Evolutionary conservation across 1,140 invertebrate genomes (phyloP), one percentile per base, ranked within the genome.

Genomic region (Trichonephila clavipes): DNA sequence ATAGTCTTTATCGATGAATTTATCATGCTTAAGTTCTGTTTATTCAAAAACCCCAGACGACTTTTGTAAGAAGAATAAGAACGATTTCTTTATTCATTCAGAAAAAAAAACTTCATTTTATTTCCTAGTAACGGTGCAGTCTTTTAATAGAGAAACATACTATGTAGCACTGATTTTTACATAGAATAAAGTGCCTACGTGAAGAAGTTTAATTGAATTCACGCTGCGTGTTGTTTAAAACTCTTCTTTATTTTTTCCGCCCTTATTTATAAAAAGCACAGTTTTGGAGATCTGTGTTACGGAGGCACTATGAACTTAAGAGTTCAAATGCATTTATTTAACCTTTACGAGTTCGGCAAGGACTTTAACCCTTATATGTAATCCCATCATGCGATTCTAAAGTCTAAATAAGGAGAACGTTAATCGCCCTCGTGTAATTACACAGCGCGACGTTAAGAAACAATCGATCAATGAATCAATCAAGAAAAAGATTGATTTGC

Each of bases 281-380:
- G 69, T 24, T 16, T 77, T 77, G 28, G 12, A 77, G 69, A 77
- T 77, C 10, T 77, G 16, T 77, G 69, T 77, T 77, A 77, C 24
- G 69, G 69, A 77, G 69, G 24, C 69, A 77, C 24, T 77, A 24
- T 77, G 69, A 77, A 28, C 69, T 77, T 77, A 16, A 14, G 28
- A 77, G 69, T 77, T 77, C 69, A 77, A 18, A 16, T 14, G 69
- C 24, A 77, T 77, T 77, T 77, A 40, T 77, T 77, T 77, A 77
- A 77, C 69, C 69, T 77, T 16, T 40, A 28, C 18, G 69, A 28
- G 16, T 77, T 77, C 14, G 24, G 3, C 10, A 10, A 34, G 69
- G 69, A 77, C 28, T 77, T 77, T 34, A 77, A 77, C 69, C 69
- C 34, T 24, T 5, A 21, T 51, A 2, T 6, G 2, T 51, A 51